Percentiles rank a stretch among this genome's conserved stretches.
Evolutionary conservation across 2,113 vertebrate genomes (phyloP).

Genomic region (Hyperopisus bebe): DNA sequence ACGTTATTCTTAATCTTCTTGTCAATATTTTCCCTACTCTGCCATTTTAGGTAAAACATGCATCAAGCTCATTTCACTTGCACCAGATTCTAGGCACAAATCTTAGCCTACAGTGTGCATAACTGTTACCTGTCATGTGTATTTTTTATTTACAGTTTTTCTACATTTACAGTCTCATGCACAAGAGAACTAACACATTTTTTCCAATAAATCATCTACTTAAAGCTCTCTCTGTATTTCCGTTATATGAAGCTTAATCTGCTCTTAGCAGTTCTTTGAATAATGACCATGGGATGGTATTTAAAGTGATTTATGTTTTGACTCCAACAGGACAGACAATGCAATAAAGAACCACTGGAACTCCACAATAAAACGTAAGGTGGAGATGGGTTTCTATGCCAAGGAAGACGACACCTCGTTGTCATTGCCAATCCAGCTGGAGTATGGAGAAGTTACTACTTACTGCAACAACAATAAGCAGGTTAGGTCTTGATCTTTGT

Average conservation of each 20-base stretch:
- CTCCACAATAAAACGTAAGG: slow-evolving; percentile 74
- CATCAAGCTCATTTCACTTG: not conserved
- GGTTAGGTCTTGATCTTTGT: not conserved
- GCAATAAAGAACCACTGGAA: slow-evolving; percentile 94
- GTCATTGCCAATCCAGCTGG: slow-evolving; percentile 56
- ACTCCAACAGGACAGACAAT: slow-evolving; percentile 71
- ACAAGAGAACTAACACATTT: not conserved
- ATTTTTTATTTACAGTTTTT: not conserved
- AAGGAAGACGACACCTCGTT: slow-evolving; percentile 56
- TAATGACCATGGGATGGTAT: not conserved
- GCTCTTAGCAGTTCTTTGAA: not conserved
- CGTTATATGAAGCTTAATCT: not conserved
- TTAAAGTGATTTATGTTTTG: not conserved
- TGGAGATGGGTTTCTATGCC: slow-evolving; percentile 65
- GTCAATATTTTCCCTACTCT: not conserved
- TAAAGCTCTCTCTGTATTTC: not conserved
- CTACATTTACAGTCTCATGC: not conserved
- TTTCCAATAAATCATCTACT: not conserved
- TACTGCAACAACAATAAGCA: slow-evolving; percentile 5
- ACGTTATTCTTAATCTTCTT: not conserved
- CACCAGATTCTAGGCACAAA: not conserved
- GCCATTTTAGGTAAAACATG: not conserved
- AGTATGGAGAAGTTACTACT: slow-evolving; percentile 60
- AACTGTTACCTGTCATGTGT: not conserved
- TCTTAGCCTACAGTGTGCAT: not conserved